Evolutionary conservation across 2,797 vertebrate genomes (phyloP).

Genomic region (Hippopotamyrus pictus): DNA sequence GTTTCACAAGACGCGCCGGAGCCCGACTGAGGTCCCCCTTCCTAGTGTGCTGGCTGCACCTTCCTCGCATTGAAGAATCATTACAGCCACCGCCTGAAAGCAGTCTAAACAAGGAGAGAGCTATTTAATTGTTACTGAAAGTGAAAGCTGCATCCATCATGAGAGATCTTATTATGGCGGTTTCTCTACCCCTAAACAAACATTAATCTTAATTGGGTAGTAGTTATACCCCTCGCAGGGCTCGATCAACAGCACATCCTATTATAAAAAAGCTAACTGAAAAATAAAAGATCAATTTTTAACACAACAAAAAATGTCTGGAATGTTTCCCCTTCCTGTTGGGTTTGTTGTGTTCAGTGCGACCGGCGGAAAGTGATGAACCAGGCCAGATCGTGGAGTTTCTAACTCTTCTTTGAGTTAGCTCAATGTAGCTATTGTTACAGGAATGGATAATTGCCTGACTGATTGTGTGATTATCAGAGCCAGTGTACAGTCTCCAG

Average conservation of each 20-base stretch:
- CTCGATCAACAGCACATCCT: conserved; percentile 19
- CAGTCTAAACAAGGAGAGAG: conserved; percentile 23
- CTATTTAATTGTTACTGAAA: conserved; percentile 27
- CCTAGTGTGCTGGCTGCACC: background rate
- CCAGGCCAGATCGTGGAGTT: background rate
- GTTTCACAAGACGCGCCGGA: conserved; percentile 21
- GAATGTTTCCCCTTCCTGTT: conserved; percentile 29
- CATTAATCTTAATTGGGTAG: conserved; percentile 37
- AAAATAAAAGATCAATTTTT: conserved; percentile 32
- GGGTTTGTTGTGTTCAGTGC: conserved; percentile 23
- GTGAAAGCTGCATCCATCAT: conserved; percentile 27
- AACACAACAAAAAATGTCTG: conserved; percentile 9
- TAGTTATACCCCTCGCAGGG: conserved; percentile 26
- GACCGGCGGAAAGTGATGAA: conserved; percentile 11
- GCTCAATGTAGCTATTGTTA: background rate
- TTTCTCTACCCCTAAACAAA: conserved; percentile 24
- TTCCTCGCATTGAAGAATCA: conserved; percentile 30
- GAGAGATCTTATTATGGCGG: conserved; percentile 20
- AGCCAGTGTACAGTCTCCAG: conserved; percentile 27
- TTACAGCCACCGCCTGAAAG: conserved; percentile 27
- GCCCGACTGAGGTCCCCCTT: conserved; percentile 24
- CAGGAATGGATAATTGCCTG: conserved; percentile 1
- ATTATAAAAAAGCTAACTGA: conserved; percentile 24
- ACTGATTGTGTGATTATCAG: conserved; percentile 33
- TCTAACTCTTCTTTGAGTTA: background rate